A percentile compares a stretch with the other conserved stretches of the same genome.
Conservation (phyloP, 1,140 invertebrate species). For the Drosophila pseudoananassae region DNA sequence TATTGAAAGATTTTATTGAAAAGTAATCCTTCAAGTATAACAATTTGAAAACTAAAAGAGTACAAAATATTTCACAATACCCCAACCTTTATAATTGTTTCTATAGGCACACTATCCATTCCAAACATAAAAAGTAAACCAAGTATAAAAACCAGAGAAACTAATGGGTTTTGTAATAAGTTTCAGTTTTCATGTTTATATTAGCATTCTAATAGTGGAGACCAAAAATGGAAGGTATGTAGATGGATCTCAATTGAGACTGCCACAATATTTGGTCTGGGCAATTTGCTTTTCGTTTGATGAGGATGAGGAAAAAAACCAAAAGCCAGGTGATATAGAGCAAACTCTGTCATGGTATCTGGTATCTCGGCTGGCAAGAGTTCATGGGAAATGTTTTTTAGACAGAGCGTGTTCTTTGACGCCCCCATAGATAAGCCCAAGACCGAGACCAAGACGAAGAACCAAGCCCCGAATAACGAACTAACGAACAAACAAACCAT, state of each 20-base stretch:
- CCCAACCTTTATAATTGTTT: constrained; percentile 28
- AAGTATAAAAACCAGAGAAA: constrained; percentile 40
- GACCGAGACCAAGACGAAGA: not conserved
- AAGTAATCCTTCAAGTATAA: no score
- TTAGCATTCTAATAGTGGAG: constrained; percentile 76
- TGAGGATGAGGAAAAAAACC: not conserved
- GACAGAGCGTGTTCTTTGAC: constrained; percentile 53
- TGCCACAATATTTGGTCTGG: constrained; percentile 59
- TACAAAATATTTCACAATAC: not conserved
- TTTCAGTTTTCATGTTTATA: constrained; percentile 81
- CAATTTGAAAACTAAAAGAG: constrained; percentile 16
- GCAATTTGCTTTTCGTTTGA: constrained; percentile 55
- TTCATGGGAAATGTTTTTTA: constrained; percentile 65
- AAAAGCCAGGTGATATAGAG: constrained; percentile 39
- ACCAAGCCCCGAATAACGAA: constrained; percentile 20
- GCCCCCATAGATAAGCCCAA: constrained; percentile 58
- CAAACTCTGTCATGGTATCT: constrained; percentile 12
- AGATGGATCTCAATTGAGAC: constrained; percentile 36
- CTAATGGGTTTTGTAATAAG: constrained; percentile 80
- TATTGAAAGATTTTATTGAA: no score
- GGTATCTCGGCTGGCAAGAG: constrained; percentile 32
- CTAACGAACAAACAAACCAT: constrained; percentile 72
- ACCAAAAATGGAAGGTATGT: constrained; percentile 18
- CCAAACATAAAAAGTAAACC: constrained; percentile 33
- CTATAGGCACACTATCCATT: constrained; percentile 22